phyloP scores from a whole-genome alignment of 2,797 vertebrate genomes.

The Lepilemur ruficaudatus region DNA sequence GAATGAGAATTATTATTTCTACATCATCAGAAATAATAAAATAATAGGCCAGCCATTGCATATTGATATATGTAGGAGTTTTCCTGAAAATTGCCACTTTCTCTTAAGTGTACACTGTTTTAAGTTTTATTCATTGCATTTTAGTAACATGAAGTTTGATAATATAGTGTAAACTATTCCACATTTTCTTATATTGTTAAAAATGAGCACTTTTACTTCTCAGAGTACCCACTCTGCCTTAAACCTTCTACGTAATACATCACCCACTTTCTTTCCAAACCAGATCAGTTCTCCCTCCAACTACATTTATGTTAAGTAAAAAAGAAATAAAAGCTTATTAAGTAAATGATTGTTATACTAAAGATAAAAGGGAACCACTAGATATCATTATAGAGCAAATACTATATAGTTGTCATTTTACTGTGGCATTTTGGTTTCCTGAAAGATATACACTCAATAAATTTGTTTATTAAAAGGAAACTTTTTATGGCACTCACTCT shows the following conservation, averaged over 20 bases:
- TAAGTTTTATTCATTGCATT: not conserved
- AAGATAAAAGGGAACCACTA: not conserved
- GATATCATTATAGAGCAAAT: conserved; percentile 31
- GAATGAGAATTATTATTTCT: not conserved
- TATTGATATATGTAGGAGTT: not conserved
- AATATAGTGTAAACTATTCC: not conserved
- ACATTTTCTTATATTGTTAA: not conserved
- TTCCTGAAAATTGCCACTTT: conserved; percentile 2
- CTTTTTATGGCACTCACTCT: not conserved
- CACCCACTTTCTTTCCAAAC: not conserved
- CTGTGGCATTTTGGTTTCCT: conserved; percentile 9
- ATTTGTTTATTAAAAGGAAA: not conserved
- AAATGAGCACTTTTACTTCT: not conserved
- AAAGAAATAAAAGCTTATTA: not conserved
- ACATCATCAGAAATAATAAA: not conserved
- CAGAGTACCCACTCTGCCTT: not conserved
- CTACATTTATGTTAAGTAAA: not conserved
- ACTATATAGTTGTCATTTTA: not conserved
- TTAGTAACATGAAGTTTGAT: not conserved
- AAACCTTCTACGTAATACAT: not conserved
- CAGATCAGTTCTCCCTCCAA: not conserved
- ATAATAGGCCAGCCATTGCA: not conserved
- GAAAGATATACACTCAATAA: not conserved
- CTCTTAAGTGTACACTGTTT: not conserved
- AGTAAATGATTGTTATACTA: not conserved